Evolutionary conservation across 2,797 vertebrate genomes (phyloP), one percentile per base, ranked within the genome.

Genomic region (Sphenopsis melanotis): DNA sequence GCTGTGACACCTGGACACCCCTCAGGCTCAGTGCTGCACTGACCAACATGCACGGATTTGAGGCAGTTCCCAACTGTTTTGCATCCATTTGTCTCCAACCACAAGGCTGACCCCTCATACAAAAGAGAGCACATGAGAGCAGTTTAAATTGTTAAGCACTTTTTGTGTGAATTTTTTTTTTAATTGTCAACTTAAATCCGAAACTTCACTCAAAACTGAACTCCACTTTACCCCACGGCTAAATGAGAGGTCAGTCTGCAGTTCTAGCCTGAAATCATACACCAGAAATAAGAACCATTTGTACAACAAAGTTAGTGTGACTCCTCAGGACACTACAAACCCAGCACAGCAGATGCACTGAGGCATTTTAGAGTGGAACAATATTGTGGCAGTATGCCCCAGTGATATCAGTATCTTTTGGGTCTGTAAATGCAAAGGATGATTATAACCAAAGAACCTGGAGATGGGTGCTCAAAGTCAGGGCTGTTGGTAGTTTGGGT

Each of bases 171-270:
- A 32, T 1, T 18, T 70, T 18, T 21, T 37, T 76, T 61, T 24
- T 6, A 13, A 57, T 36, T 53, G 15, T 46, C 64, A 83, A 15
- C 19, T 74, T 39, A 44, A 4, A 52, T 21, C 7, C 13, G 44
- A 81, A 57, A 53, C 6, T 1, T 46, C 41, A 46, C 26, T 59
- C 21, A 41, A 34, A 83, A 68, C 10, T n/a, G n/a, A 83, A 63
- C 34, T 71, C 34, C 1, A 2, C 5, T 60, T 71, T 30, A 74
- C 4, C 30, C 34, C 14, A 15, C 0, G 0, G 61, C n/a, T 78
- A 64, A 85, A 72, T 10, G 36, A 60, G 57, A 61, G 8, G 37
- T 39, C 18, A 56, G 23, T 79, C 13, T 30, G 41, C 72, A 81
- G 42, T 17, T 72, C 47, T 24, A 52, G 44, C 50, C 32, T 27